phyloP scores from a whole-genome alignment of 2,797 vertebrate species.

The Pangasius mekongensis region DNA sequence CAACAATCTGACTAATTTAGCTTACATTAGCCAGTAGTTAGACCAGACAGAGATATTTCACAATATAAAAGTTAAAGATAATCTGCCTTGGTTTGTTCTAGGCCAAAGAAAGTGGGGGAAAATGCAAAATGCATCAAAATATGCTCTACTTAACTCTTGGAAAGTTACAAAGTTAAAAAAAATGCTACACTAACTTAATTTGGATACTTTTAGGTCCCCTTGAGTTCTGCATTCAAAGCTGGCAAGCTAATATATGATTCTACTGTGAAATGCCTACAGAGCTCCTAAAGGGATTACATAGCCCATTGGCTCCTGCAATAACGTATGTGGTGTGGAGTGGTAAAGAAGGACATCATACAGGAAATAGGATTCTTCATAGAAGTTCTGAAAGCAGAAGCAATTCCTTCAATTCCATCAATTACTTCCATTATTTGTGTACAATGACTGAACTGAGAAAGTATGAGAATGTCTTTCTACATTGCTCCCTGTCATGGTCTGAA shows the following conservation, averaged over 20 bases:
- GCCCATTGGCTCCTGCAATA: constrained; percentile 10
- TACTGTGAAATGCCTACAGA: constrained; percentile 31
- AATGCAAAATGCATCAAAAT: not conserved
- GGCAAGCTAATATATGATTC: constrained; percentile 27
- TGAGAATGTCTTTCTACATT: not conserved
- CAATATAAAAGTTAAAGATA: not conserved
- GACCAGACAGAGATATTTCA: not conserved
- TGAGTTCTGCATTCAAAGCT: not conserved
- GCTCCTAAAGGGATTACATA: constrained; percentile 38
- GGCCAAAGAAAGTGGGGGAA: not conserved
- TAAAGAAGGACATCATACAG: constrained; percentile 17
- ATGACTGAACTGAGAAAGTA: not conserved
- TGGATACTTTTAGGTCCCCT: constrained; percentile 6
- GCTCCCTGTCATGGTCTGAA: not conserved
- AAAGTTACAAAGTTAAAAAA: not conserved
- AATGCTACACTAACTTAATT: constrained; percentile 4
- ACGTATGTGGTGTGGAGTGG: constrained; percentile 11
- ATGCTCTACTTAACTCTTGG: not conserved
- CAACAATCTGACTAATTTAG: not conserved
- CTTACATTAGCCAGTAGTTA: not conserved
- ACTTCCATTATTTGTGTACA: not conserved
- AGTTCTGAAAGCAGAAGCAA: not conserved
- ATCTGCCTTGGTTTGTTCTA: not conserved
- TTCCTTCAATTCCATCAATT: not conserved
- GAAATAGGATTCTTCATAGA: constrained; percentile 10